Percentiles rank a stretch among this genome's conserved stretches.
These are phyloP conservation scores for Pristiophorus japonicus DNA, from an alignment of 2,113 vertebrate species.

Conservation along the genomic window DNA sequence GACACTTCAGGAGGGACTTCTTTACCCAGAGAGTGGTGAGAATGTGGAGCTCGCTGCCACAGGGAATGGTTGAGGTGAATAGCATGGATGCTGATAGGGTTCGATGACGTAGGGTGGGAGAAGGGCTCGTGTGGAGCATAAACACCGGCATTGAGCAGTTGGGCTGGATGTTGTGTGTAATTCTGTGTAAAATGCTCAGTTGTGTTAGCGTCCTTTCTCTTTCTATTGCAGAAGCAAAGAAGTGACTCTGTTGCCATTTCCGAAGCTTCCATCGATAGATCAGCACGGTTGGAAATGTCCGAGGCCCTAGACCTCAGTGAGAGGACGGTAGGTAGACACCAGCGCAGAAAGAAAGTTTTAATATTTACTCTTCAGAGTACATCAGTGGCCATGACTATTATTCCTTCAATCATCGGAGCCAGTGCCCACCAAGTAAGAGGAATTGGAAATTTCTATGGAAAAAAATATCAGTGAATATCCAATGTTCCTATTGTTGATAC, in stretches of 20 bases:
- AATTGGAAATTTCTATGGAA: neutral
- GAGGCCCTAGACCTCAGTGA: slow-evolving; percentile 57
- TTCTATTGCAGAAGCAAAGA: neutral
- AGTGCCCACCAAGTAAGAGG: neutral
- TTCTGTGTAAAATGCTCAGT: neutral
- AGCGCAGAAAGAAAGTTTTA: neutral
- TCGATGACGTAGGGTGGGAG: neutral
- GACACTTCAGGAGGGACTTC: neutral
- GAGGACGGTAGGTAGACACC: slow-evolving; percentile 53
- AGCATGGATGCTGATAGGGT: neutral
- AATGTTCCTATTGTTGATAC: neutral
- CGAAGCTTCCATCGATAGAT: neutral
- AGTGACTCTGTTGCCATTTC: neutral
- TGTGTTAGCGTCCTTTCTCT: neutral
- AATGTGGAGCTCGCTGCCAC: neutral
- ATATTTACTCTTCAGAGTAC: neutral
- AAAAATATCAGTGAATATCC: neutral
- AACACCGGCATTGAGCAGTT: neutral
- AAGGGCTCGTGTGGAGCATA: neutral
- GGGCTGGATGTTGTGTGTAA: neutral
- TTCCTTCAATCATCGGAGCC: neutral
- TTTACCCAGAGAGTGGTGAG: neutral
- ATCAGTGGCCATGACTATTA: neutral
- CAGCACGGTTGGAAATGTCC: slow-evolving; percentile 39
- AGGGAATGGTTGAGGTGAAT: neutral